Evolutionary conservation across 1,140 invertebrate genomes (phyloP).

Genomic region (Pseudomyrmex cubaensis): DNA sequence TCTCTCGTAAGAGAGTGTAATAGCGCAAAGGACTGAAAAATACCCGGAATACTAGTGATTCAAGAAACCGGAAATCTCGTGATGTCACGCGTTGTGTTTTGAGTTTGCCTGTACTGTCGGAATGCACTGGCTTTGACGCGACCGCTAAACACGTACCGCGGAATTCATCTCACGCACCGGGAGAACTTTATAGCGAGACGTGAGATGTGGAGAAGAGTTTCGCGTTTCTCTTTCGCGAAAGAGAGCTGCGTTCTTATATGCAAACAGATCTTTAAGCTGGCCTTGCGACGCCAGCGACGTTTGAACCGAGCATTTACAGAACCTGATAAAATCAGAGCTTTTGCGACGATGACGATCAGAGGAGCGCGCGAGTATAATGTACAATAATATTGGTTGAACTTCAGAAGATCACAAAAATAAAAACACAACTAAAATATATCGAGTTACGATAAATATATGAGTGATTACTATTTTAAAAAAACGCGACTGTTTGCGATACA

Average conservation of each 20-base stretch:
- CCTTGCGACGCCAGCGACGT: constrained; percentile 16
- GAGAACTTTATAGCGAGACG: constrained; percentile 29
- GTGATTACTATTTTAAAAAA: no score
- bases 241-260: constrained; percentile 40
- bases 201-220: constrained; percentile 6
- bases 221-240: constrained; percentile 23
- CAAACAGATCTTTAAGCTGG: constrained; percentile 55
- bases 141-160: constrained; percentile 53
- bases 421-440: background rate
- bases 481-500: no score
- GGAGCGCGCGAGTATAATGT: background rate
- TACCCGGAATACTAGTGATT: constrained; percentile 6
- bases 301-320: constrained; percentile 30
- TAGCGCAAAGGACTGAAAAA: background rate
- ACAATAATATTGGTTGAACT: background rate
- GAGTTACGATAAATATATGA: background rate
- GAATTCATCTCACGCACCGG: constrained; percentile 53
- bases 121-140: constrained; percentile 48
- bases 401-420: background rate
- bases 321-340: constrained; percentile 15
- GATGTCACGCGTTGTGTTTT: constrained; percentile 7
- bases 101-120: constrained; percentile 35
- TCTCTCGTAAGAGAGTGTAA: constrained; percentile 6
- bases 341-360: background rate
- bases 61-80: constrained; percentile 33